phyloP scores from a whole-genome alignment of 2,113 vertebrate species.

The Rhinichthys klamathensis region DNA sequence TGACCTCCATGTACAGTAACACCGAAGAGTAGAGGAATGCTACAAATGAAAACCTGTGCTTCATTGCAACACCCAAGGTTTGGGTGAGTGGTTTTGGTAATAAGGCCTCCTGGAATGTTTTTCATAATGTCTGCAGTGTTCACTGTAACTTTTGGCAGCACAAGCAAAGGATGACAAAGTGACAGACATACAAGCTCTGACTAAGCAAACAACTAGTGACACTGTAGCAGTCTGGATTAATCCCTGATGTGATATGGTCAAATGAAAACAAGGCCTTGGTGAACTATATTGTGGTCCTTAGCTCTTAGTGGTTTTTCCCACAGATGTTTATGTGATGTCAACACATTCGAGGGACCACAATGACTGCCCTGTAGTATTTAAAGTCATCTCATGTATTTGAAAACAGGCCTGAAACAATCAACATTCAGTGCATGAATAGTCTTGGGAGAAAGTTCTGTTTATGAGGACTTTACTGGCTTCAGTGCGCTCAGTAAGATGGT shows the following conservation, averaged over 20 bases:
- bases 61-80: constrained; percentile 52
- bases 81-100: constrained; percentile 62
- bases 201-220: neutral
- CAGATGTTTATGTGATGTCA: neutral
- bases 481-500: constrained; percentile 38
- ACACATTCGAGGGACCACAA: neutral
- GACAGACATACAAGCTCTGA: neutral
- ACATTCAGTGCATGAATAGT: constrained; percentile 24
- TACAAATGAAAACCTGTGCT: constrained; percentile 54
- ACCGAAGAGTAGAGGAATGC: constrained; percentile 32
- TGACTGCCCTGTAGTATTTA: neutral
- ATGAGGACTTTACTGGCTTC: constrained; percentile 14
- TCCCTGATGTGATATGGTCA: neutral
- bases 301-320: neutral
- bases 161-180: constrained; percentile 33
- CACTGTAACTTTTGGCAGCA: constrained; percentile 43
- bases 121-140: constrained; percentile 45
- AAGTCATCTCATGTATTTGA: constrained; percentile 11
- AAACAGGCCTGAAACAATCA: constrained; percentile 1
- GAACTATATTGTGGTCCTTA: neutral
- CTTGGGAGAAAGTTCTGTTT: constrained; percentile 9
- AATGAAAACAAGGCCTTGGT: neutral
- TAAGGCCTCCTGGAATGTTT: constrained; percentile 55
- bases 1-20: constrained; percentile 50
- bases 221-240: neutral